Conservation (phyloP, 2,888 invertebrate genomes). For the Smittia aterrima region DNA sequence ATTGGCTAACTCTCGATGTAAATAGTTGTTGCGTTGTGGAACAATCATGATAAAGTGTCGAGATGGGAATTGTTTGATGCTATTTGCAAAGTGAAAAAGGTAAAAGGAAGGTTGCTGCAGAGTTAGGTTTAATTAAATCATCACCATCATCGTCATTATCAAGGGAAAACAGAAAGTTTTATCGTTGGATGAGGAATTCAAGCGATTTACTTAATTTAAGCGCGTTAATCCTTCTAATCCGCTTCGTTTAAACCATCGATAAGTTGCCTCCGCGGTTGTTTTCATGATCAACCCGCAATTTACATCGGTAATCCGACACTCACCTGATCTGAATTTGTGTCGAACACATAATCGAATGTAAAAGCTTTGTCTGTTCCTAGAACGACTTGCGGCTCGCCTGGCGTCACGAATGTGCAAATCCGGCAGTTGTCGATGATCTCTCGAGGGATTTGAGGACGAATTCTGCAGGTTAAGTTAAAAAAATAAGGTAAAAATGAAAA, state of each 20-base stretch:
- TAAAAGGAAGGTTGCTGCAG: too few relatives aligned
- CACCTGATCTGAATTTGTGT: constrained; percentile 71
- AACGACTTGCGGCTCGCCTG: constrained; percentile 87
- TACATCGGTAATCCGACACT: constrained; percentile 43
- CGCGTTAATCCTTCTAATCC: too few relatives aligned
- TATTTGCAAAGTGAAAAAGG: too few relatives aligned
- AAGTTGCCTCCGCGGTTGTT: too few relatives aligned
- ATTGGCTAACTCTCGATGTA: neutral
- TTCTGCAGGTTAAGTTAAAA: constrained; percentile 58
- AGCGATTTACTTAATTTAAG: too few relatives aligned
- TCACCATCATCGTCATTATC: too few relatives aligned
- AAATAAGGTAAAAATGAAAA: neutral
- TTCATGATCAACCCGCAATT: neutral
- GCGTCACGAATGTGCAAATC: constrained; percentile 84
- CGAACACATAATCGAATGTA: constrained; percentile 96
- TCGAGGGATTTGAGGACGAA: constrained; percentile 89
- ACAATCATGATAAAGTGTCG: neutral
- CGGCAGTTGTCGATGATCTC: constrained; percentile 95
- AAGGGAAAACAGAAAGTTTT: too few relatives aligned
- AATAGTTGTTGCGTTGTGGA: neutral
- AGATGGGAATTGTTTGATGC: neutral
- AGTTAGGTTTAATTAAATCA: too few relatives aligned
- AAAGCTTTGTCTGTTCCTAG: constrained; percentile 92
- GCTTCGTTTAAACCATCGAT: too few relatives aligned
- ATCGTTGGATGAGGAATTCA: too few relatives aligned